phyloP scores from a whole-genome alignment of 2,797 vertebrate species.

The Darevskia nairensis region DNA sequence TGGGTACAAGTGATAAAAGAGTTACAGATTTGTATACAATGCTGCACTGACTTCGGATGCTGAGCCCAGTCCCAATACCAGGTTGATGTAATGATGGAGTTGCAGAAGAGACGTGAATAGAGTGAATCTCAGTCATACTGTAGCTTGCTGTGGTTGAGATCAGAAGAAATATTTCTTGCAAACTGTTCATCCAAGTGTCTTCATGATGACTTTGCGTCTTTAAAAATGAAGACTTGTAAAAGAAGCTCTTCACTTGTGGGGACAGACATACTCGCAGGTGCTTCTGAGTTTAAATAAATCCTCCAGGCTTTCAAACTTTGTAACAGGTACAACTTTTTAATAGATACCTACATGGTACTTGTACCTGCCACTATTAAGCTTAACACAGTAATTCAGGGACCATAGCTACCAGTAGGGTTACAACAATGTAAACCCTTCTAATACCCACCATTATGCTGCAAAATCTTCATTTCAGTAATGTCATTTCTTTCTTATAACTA shows the following conservation, averaged over 20 bases:
- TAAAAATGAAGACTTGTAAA: conserved; percentile 66
- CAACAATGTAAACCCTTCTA: not conserved
- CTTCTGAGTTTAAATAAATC: conserved; percentile 38
- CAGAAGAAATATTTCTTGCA: not conserved
- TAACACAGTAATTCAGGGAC: not conserved
- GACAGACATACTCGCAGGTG: conserved; percentile 43
- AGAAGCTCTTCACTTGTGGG: conserved; percentile 27
- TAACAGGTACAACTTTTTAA: conserved; percentile 43
- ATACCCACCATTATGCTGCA: not conserved
- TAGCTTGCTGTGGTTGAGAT: conserved; percentile 32
- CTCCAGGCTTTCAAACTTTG: conserved; percentile 47
- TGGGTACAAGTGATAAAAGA: conserved; percentile 48
- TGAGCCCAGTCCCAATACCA: conserved; percentile 44
- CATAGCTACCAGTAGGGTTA: not conserved
- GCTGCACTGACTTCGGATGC: not conserved
- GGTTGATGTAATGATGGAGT: conserved; percentile 4
- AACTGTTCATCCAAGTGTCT: conserved; percentile 26
- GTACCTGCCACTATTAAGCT: not conserved
- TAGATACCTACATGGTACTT: not conserved
- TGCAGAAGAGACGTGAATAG: rapidly evolving
- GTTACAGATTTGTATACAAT: conserved; percentile 45
- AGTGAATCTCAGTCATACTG: not conserved
- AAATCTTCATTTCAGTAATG: not conserved
- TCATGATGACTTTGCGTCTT: conserved; percentile 30
- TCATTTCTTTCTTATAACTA: conserved; percentile 28